phyloP scores from a whole-genome alignment of 2,113 vertebrate species.

The Percina caprodes region DNA sequence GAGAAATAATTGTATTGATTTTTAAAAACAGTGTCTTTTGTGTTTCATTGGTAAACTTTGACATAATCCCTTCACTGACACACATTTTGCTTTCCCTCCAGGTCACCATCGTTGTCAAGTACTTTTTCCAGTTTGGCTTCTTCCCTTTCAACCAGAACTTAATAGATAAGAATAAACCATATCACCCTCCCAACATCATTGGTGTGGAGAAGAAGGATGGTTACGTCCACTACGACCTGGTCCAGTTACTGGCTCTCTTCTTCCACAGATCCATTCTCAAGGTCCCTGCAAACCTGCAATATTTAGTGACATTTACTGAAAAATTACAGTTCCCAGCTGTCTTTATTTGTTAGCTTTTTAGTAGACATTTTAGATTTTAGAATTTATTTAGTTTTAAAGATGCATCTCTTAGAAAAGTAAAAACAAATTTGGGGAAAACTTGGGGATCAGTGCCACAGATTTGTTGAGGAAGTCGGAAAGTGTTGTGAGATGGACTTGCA shows the following conservation, averaged over 20 bases:
- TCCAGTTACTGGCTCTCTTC: conserved; percentile 95
- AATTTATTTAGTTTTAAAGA: no score
- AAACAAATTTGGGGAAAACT: no score
- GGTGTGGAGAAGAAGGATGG: conserved; percentile 98
- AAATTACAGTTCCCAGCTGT: no score
- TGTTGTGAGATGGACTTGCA: no score
- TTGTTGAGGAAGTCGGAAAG: no score
- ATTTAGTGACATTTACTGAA: no score
- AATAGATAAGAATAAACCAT: conserved; percentile 86
- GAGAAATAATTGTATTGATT: not conserved
- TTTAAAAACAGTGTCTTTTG: not conserved
- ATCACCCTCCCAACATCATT: conserved; percentile 94
- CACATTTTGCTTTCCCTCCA: conserved; percentile 60
- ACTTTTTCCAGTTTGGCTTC: conserved; percentile 99
- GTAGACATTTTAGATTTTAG: no score
- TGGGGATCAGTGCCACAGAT: no score
- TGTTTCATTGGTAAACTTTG: not conserved
- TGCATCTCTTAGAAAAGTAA: no score
- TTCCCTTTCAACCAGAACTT: conserved; percentile 92
- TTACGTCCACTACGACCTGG: conserved; percentile 95
- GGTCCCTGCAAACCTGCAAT: conserved; percentile 75
- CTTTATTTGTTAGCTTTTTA: no score
- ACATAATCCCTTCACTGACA: not conserved
- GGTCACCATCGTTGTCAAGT: conserved; percentile 96
- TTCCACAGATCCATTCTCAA: conserved; percentile 98